Evolutionary conservation across 2,888 invertebrate species (phyloP), one percentile per base, ranked within the genome.

Genomic region (Sinhomidia bicolor): DNA sequence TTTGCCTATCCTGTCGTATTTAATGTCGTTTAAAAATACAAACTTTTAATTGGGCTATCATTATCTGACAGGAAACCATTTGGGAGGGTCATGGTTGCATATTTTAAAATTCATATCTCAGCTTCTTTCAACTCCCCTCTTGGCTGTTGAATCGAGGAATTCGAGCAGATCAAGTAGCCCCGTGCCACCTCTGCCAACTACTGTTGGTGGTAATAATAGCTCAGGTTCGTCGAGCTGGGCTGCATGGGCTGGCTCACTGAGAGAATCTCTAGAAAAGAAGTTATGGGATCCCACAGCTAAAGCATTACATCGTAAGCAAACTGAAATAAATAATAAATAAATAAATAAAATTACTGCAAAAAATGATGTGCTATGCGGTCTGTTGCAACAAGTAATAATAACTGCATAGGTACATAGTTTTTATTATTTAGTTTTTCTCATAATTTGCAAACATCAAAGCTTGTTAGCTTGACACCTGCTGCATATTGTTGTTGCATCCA

Each of bases 51-150:
- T 62, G 44, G 41, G 14, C 23, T n/a, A n/a, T n/a, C 76, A 74
- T 44, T 57, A 32, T 54, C 23, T 60, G 36, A 74, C 36, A 91
- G 91, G 91, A 20, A 90, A 90, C 79, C 81, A 90, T 85, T 81
- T 91, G 76, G 89, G 85, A 51, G 83, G 80, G 47, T 84, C 89
- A 68, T 91, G 91, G 91, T 60, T 90, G 81, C 89, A 89, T 57
- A 89, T 89, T 65, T 85, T 91, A 32, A 91, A 90, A 81, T 91
- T 90, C 57, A 87, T 91, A 44, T 91, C 91, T 26, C 89, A 90
- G 82, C 88, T 91, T 14, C 74, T 90, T 57, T 89, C 89, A 9
- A 88, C 90, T 44, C 36, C 88, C 12, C 82, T 91, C 10, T 23
- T 89, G 82, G 76, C 51, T 10, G 76, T 41, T 10, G 85, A 88